Evolutionary conservation across 1,140 invertebrate genomes (phyloP).

Genomic region (Eumeta japonica): DNA sequence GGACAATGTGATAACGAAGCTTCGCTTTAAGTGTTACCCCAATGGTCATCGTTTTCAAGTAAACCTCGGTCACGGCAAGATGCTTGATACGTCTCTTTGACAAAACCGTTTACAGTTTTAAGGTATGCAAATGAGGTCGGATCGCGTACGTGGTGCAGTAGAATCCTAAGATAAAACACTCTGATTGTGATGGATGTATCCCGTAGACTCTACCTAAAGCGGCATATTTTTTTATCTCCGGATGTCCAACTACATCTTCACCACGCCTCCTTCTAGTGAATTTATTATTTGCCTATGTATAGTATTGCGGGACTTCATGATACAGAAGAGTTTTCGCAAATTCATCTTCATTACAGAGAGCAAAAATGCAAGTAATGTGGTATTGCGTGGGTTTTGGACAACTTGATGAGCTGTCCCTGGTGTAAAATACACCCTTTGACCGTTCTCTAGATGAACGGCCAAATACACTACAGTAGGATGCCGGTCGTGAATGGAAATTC

Average conservation of each 20-base stretch:
- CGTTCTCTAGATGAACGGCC: no score
- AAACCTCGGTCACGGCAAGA: slow-evolving; percentile 11
- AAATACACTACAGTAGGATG: slow-evolving; percentile 41
- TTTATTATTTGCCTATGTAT: no score
- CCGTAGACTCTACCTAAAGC: no score
- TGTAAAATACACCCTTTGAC: no score
- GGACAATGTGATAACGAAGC: slow-evolving; percentile 10
- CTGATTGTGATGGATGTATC: slow-evolving; percentile 10
- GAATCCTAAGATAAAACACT: slow-evolving; percentile 12
- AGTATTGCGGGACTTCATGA: no score
- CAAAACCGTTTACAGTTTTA: slow-evolving; percentile 13
- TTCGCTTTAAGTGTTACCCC: slow-evolving; percentile 12
- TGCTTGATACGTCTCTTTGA: slow-evolving; percentile 16
- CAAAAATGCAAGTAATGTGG: no score
- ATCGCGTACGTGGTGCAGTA: no score
- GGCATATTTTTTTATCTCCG: slow-evolving; percentile 13
- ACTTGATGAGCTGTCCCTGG: slow-evolving; percentile 8
- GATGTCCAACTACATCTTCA: slow-evolving; percentile 13
- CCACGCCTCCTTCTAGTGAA: no score
- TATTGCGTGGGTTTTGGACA: slow-evolving; percentile 11
- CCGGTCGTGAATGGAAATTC: slow-evolving; percentile 43
- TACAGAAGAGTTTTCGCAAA: no score
- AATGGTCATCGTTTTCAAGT: no score
- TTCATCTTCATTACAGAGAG: no score
- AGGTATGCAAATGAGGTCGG: slow-evolving; percentile 14